Evolutionary conservation across 2,797 vertebrate species (phyloP), one percentile per base, ranked within the genome.

Genomic region (Bufotes viridis): DNA sequence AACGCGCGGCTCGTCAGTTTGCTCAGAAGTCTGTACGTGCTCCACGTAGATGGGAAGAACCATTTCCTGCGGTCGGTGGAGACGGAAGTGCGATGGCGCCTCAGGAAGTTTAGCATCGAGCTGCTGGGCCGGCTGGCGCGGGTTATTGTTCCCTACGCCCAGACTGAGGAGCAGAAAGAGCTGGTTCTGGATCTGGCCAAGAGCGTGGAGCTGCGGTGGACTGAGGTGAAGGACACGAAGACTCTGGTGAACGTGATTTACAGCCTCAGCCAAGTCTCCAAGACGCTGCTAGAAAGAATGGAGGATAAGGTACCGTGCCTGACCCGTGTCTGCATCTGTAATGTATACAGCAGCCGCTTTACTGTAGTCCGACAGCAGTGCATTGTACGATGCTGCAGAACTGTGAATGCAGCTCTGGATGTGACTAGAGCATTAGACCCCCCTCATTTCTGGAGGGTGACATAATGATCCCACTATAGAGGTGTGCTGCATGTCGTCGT

Each of bases 131-230:
- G 87, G 26, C 92, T 99, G 91, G 93, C 91, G 0, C 93, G 96
- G 49, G 93, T 93, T 83, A 90, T 95, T 0, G 75, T 83, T 0
- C 0, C 55, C 7, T 58, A 0, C 15, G 90, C 87, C 74, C 91
- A 87, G 11, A 88, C 53, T 7, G 90, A 63, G 0, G 76, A 90
- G 53, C 94, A 94, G 0, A 87, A 29, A 34, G 91, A 87, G 0
- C 81, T 98, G 11, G 91, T 96, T 29, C 81, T 58, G 0, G 92
- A 95, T 4, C 90, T 96, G 9, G 49, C 98, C 8, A 94, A 96
- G 90, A 96, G 97, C 17, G 93, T 99, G 85, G 98, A 99, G 90
- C 93, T 98, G 87, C 96, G 98, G 57, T 99, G 97, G 98, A 95
- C 95, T 0, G 98, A 99, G 93, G 96, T 99, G 0, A 89, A 91